Evolutionary conservation across 2,113 vertebrate genomes (phyloP).

Genomic region (Psilopsiagon aymara): DNA sequence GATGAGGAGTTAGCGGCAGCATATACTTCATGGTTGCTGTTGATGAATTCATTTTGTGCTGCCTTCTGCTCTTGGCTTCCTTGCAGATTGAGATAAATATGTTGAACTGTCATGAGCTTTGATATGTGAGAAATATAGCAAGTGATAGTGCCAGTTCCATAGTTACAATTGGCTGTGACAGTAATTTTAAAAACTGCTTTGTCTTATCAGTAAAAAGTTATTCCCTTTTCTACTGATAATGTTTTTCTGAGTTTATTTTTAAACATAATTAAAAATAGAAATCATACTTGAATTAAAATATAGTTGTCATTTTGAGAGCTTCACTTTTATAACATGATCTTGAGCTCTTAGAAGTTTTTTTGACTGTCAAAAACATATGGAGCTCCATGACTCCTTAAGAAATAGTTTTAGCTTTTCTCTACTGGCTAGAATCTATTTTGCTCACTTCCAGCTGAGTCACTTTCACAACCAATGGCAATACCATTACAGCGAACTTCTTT

Average conservation of each 20-base stretch:
- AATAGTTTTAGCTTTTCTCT: neutral
- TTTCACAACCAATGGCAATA: neutral
- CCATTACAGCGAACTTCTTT: neutral
- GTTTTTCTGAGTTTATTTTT: neutral
- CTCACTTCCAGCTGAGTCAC: neutral
- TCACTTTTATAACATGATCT: neutral
- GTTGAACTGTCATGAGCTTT: neutral
- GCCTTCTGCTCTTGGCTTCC: neutral
- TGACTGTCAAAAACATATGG: neutral
- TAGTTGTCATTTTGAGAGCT: neutral
- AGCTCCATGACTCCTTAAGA: neutral
- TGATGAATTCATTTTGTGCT: neutral
- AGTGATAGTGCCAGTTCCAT: neutral
- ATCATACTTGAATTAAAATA: neutral
- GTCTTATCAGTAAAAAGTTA: neutral
- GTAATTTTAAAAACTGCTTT: neutral
- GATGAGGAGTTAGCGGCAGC: neutral
- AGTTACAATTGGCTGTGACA: neutral
- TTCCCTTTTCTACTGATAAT: neutral
- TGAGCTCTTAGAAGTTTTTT: neutral
- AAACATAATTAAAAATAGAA: neutral
- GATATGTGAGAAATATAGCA: neutral
- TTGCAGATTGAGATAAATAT: neutral
- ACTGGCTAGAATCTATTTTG: neutral
- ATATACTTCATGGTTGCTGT: neutral